phyloP scores from a whole-genome alignment of 2,113 vertebrate species.

The Elachura formosa region DNA sequence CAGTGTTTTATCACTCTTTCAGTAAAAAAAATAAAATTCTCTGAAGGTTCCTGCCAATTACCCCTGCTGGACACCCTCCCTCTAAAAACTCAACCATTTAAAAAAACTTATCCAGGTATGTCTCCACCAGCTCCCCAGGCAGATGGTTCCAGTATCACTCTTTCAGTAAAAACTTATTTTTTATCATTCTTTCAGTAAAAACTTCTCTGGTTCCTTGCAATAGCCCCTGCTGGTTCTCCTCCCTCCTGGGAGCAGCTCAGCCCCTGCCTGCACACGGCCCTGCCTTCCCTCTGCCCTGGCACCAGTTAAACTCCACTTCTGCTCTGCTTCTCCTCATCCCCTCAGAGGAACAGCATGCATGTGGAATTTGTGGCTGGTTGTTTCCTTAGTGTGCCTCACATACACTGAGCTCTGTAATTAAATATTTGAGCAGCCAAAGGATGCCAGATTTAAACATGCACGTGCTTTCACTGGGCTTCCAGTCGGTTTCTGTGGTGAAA shows the following conservation, averaged over 20 bases:
- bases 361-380: not conserved
- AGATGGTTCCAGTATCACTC: accelerated
- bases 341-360: accelerated
- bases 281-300: not conserved
- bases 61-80: not conserved
- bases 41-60: not conserved
- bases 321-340: not conserved
- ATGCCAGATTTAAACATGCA: not conserved
- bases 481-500: not conserved
- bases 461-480: not conserved
- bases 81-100: too few species aligned
- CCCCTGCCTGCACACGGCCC: not conserved
- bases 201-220: not conserved
- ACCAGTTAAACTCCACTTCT: not conserved
- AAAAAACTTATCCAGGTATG: too few species aligned
- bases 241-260: not conserved
- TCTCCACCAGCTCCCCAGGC: too few species aligned
- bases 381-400: not conserved
- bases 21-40: too few species aligned
- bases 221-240: not conserved
- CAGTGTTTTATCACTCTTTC: not conserved
- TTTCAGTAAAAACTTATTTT: too few species aligned
- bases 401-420: not conserved
- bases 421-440: not conserved
- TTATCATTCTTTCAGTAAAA: too few species aligned